A percentile compares a stretch with the other conserved stretches of the same genome.
Evolutionary conservation across 1,140 invertebrate species (phyloP).

Genomic region (Thaumatotibia leucotreta): DNA sequence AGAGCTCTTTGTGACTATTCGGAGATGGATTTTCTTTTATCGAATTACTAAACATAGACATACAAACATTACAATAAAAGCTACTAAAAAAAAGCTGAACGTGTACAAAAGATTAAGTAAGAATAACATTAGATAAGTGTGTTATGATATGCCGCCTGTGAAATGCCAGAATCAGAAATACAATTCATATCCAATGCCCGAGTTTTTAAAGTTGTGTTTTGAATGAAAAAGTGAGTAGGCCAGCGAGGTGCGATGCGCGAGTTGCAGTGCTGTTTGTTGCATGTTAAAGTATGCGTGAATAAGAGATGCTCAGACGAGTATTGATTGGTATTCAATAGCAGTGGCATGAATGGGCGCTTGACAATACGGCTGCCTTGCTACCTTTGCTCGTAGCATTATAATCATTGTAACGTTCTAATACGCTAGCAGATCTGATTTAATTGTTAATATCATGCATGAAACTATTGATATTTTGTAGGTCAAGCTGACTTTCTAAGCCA

Average conservation of each 20-base stretch:
- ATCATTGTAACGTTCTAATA: constrained; percentile 23
- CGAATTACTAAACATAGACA: constrained; percentile 67
- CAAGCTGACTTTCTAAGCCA: neutral
- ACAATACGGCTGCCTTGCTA: constrained; percentile 58
- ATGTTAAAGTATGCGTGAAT: constrained; percentile 76
- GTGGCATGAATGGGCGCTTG: constrained; percentile 64
- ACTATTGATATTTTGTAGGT: neutral
- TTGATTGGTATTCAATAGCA: constrained; percentile 72
- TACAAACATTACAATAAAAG: constrained; percentile 71
- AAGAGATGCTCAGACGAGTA: constrained; percentile 67
- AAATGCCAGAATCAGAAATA: neutral
- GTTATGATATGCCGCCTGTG: constrained; percentile 68
- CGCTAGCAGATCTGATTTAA: constrained; percentile 15
- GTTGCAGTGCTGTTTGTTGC: constrained; percentile 69
- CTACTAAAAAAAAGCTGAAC: constrained; percentile 58
- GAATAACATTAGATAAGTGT: constrained; percentile 64
- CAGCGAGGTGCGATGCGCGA: constrained; percentile 63
- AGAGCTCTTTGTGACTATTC: constrained; percentile 50
- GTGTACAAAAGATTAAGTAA: constrained; percentile 71
- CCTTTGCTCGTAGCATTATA: constrained; percentile 19
- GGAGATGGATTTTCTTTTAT: constrained; percentile 62
- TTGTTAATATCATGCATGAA: neutral
- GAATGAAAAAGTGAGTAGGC: constrained; percentile 10
- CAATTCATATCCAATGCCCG: neutral
- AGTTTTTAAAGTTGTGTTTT: neutral